A percentile compares a stretch with the other conserved stretches of the same genome.
Evolutionary conservation across 2,797 vertebrate genomes (phyloP).

Genomic region (Parauchenoglanis ngamensis): DNA sequence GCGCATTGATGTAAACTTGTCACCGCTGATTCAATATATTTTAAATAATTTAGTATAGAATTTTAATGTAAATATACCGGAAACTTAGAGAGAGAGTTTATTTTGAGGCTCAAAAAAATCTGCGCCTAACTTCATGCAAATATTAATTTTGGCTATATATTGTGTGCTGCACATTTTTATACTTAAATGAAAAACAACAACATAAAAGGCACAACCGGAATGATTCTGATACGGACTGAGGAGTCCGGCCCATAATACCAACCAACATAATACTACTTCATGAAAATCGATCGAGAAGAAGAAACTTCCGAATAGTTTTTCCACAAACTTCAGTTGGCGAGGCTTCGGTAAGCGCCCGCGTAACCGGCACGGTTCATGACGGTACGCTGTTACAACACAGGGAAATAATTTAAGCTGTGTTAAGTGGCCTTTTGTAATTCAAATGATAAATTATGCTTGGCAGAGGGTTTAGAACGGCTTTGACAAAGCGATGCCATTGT

Average conservation of each 20-base stretch:
- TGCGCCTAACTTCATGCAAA: not conserved
- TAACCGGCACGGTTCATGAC: slow-evolving; percentile 74
- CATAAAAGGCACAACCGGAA: not conserved
- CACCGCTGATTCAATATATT: not conserved
- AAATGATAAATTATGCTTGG: slow-evolving; percentile 83
- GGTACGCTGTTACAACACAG: slow-evolving; percentile 72
- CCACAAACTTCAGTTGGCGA: slow-evolving; percentile 70
- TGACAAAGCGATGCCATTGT: slow-evolving; percentile 80
- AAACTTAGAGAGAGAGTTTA: no score
- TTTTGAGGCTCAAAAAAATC: no score
- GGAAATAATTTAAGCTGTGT: slow-evolving; percentile 78
- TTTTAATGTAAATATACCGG: no score
- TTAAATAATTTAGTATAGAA: not conserved
- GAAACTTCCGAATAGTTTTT: slow-evolving; percentile 64
- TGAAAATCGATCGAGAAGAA: slow-evolving; percentile 21
- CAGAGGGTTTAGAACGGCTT: slow-evolving; percentile 79
- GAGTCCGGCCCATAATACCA: no score
- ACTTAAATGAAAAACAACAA: not conserved
- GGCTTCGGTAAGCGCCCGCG: slow-evolving; percentile 71
- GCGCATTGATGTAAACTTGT: not conserved
- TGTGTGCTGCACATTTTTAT: not conserved
- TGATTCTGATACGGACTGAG: not conserved
- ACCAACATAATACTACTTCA: not conserved
- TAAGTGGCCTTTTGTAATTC: slow-evolving; percentile 82
- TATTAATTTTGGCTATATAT: not conserved